Conservation (phyloP, 2,797 vertebrate genomes). For the Siniperca scherzeri region DNA sequence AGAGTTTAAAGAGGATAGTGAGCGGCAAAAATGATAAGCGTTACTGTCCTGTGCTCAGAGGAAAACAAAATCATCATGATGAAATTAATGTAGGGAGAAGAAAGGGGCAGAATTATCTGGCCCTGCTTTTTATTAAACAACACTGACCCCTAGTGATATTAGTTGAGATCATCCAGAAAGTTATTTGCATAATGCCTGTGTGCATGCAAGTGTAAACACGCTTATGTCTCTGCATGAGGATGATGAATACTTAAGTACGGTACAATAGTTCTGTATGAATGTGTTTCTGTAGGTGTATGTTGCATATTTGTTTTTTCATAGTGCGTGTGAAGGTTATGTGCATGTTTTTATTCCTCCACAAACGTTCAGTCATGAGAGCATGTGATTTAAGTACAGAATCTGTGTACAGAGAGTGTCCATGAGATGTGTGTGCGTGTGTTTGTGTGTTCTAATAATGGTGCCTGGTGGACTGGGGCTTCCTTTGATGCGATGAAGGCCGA, state of each 20-base stretch:
- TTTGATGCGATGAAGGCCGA: conserved; percentile 87
- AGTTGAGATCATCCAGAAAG: conserved; percentile 6
- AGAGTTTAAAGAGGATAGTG: conserved; percentile 29
- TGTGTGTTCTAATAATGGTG: conserved; percentile 76
- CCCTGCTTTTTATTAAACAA: conserved; percentile 71
- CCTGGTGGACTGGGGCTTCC: conserved; percentile 77
- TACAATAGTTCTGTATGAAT: not conserved
- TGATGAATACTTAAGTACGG: not conserved
- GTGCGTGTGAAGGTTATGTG: not conserved
- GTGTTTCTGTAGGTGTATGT: not conserved
- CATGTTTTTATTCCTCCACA: conserved; percentile 6
- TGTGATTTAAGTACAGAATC: conserved; percentile 34
- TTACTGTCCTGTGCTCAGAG: conserved; percentile 36
- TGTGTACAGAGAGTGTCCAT: conserved; percentile 33
- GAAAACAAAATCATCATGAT: conserved; percentile 41
- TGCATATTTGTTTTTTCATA: not conserved
- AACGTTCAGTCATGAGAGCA: conserved; percentile 11
- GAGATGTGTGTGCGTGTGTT: conserved; percentile 47
- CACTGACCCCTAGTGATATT: conserved; percentile 83
- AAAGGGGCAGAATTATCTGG: conserved; percentile 17
- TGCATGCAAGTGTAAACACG: conserved; percentile 13
- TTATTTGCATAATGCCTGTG: conserved; percentile 37
- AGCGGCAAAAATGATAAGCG: conserved; percentile 38
- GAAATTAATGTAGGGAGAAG: conserved; percentile 23
- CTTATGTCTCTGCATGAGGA: conserved; percentile 22